Evolutionary conservation across 1,140 invertebrate species (phyloP), one percentile per base, ranked within the genome.

Genomic region (Vanessa atalanta): DNA sequence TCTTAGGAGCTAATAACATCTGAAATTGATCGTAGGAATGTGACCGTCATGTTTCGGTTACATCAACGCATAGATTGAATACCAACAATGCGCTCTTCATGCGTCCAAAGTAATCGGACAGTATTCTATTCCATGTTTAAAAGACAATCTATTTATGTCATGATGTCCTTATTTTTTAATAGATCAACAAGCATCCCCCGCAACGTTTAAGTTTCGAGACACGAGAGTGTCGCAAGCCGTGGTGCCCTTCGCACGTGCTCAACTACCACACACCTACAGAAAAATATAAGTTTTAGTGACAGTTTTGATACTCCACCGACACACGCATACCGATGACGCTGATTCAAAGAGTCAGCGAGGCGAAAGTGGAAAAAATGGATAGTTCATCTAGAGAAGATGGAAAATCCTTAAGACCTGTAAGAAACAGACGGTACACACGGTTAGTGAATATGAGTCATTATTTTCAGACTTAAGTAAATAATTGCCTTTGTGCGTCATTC

Each of bases 381-480:
- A 76, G 77, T 37, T 64, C 74, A 68, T 76, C 77, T 9, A 92
- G 87, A 80, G 84, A 88, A 55, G 87, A 89, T 63, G 88, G 80
- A 70, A 93, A 92, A 86, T 84, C 91, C 63, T 87, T 87, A 74
- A 89, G 94, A 70, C 94, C 94, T 60, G 94, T 94, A 60, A 91
- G 94, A 69, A 95, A 94, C 90, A 94, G 94, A 77, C 88, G 94
- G 78, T 93, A 94, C 81, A 94, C 94, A 82, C 88, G 93, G 93
- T 94, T 78, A 87, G 93, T 92, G 78, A 65, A 75, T 72, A 85
- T 91, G 88, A 89, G 64, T 90, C 89, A 90, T 84, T 81, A 82
- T 74, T 88, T 90, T 92, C 83, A 89, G 83, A 83, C 75, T 83
- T 80, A 78, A 74, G 65, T 78, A 70, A 80, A 82, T 83, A 73